Base-by-base conservation (phyloP, 2,797 vertebrate species). In the Helostoma temminkii region DNA sequence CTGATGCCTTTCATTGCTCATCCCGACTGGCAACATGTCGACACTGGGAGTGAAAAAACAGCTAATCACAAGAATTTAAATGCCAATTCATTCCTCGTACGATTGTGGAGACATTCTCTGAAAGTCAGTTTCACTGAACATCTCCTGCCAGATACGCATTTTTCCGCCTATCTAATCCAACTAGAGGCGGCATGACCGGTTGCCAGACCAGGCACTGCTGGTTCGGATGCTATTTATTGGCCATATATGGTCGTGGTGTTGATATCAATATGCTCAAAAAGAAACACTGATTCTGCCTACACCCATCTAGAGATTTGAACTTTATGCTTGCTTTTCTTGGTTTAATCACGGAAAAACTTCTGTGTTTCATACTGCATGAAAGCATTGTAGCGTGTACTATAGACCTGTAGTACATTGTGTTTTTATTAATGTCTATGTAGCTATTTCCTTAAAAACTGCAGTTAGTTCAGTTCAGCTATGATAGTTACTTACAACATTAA, bases 101-200 rank as follows among this genome's bases (percentile, higher is more conserved):
- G 48, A 79, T 49, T 56, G 66, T 43, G 22, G 16, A 62, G 39
- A 71, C 54, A 10, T 60, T 39, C 9, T 53, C 36, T 18, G 24
- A 32, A 49, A 76, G 53, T 41, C 63, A 56, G 64, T 64, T 76
- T 59, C 63, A 68, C 41, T 18, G n/a, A 52, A 34, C 21, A n/a
- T 59, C 39, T 58, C 45, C 64, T 76, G 75, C 66, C 80, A 82
- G 62, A 77, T 32, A 19, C 49, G 50, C 61, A 78, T 84, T 81
- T 76, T 82, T 81, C 50, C 53, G 47, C 46, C 64, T 24, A 55
- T 77, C 60, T 76, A 74, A 85, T 82, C 79, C 74, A 62, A 71
- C 25, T 8, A 74, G 30, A 74, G 50, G 18, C 14, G 4, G 64
- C 52, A 47, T 55, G 54, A 59, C 53, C 62, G 66, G 79, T 72